Percentiles rank a stretch among this genome's conserved stretches.
Evolutionary conservation across 2,113 vertebrate species (phyloP).

Genomic region (Cavia porcellus): DNA sequence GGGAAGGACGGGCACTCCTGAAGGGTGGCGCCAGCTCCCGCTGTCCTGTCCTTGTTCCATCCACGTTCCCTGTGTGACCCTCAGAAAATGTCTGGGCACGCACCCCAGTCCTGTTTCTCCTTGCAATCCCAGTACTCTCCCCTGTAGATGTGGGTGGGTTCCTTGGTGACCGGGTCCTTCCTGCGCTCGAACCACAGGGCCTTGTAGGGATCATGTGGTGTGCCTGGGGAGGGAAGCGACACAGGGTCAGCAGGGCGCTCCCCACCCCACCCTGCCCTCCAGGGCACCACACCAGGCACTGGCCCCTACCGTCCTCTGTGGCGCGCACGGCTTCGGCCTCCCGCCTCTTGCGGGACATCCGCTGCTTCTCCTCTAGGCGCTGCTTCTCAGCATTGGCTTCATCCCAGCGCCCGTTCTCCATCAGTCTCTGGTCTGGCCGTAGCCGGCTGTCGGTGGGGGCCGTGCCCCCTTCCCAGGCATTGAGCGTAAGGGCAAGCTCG

Average conservation of each 20-base stretch:
- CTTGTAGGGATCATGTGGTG: constrained; percentile 92
- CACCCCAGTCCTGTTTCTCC: constrained; percentile 92
- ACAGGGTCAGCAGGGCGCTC: neutral
- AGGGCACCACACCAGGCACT: no score
- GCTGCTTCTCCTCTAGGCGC: constrained; percentile 97
- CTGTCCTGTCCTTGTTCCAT: constrained; percentile 56
- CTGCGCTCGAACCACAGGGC: constrained; percentile 95
- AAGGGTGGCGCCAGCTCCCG: constrained; percentile 63
- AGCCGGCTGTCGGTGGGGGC: constrained; percentile 95
- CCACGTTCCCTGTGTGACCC: constrained; percentile 12
- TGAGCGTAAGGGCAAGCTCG: constrained; percentile 95
- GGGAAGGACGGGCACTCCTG: constrained; percentile 85
- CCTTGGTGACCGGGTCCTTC: constrained; percentile 92
- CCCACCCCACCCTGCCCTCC: no score
- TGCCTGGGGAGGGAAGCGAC: constrained; percentile 81
- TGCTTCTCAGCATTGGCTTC: constrained; percentile 97
- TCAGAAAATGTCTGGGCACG: constrained; percentile 95
- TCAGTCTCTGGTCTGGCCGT: constrained; percentile 96
- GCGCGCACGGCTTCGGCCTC: constrained; percentile 91
- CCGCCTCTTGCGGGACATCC: constrained; percentile 91
- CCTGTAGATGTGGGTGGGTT: constrained; percentile 94
- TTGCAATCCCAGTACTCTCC: constrained; percentile 98
- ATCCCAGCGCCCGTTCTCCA: constrained; percentile 98
- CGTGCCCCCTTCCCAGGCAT: constrained; percentile 92
- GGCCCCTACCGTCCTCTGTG: constrained; percentile 89